Evolutionary conservation across 2,113 vertebrate genomes (phyloP), one percentile per base, ranked within the genome.

Genomic region (Perca schrenkii): DNA sequence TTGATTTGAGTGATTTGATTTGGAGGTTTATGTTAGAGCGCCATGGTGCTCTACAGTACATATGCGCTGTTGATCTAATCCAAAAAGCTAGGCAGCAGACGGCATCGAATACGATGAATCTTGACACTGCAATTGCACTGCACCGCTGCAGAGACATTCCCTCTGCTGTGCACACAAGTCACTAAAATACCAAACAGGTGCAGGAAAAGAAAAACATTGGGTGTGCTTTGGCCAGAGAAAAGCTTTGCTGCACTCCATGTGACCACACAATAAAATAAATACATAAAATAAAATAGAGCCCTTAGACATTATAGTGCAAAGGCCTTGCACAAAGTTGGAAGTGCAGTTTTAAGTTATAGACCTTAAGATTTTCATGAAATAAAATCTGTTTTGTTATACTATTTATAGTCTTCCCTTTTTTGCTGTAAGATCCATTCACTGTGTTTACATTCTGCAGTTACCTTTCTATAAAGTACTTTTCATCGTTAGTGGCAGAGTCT

Each of bases 171-270:
- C 52, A 57, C 68, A 71, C 6, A 0, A 43, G 64, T 36, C 49
- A 69, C 34, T 56, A 19, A 62, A 69, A 60, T 65, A 60, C 16
- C 65, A 50, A 47, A 75, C 56, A 46, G 46, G 79, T 75, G 64
- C 57, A 75, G 64, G 19, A 47, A 17, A 46, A 34, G 71, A 34
- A 40, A 66, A 67, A 66, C 34, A 52, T 60, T 40, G 40, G 21
- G 43, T 8, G 15, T 67, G 16, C 31, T 46, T 56, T 40, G 16
- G n/a, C 6, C 22, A n/a, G 40, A 21, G n/a, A 21, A 43, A 53
- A 46, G 54, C 6, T 28, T 25, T 21, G 31, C 36, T 63, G 70
- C 3, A 31, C 13, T 8, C 13, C 0, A 3, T 50, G 58, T n/a
- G 12, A 4, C 17, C 4, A 16, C 4, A 49, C 15, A 34, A 52